These are phyloP conservation scores for Acomys russatus DNA, from an alignment of 2,797 vertebrate genomes.

Conservation along the genomic window DNA sequence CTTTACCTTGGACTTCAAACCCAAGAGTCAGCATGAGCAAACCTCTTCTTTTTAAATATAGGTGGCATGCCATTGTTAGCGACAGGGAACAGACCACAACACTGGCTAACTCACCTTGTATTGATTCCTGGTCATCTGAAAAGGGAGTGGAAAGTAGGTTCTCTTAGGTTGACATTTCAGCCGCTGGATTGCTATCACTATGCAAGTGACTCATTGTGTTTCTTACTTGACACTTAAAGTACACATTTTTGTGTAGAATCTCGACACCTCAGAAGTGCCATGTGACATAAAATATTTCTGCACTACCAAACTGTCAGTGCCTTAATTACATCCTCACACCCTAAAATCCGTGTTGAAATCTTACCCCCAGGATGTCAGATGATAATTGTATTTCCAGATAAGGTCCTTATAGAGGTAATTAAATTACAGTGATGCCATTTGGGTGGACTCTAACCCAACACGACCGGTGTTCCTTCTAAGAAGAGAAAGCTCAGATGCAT, in stretches of 20 bases:
- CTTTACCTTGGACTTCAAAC: background rate
- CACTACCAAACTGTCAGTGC: background rate
- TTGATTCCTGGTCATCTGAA: background rate
- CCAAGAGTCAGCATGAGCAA: background rate
- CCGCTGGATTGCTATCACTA: background rate
- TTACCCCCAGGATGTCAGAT: background rate
- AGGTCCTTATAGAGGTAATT: background rate
- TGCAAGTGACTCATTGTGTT: background rate
- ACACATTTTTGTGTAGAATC: slow-evolving; percentile 31
- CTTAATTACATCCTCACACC: background rate
- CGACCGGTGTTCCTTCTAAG: background rate
- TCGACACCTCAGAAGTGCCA: slow-evolving; percentile 40
- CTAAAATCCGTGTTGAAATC: slow-evolving; percentile 1
- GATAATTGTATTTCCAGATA: background rate
- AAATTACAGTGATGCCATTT: slow-evolving; percentile 24
- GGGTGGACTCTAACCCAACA: background rate
- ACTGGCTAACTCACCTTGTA: background rate
- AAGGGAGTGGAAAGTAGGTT: background rate
- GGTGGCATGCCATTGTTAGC: background rate
- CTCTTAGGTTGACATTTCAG: background rate
- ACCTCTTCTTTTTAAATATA: background rate
- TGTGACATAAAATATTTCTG: slow-evolving; percentile 37
- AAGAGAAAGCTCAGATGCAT: background rate
- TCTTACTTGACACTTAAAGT: slow-evolving; percentile 44
- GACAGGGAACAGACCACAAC: background rate